These are phyloP conservation scores for Ormyrus labotus DNA, from an alignment of 2,888 invertebrate genomes.

Conservation along the genomic window DNA sequence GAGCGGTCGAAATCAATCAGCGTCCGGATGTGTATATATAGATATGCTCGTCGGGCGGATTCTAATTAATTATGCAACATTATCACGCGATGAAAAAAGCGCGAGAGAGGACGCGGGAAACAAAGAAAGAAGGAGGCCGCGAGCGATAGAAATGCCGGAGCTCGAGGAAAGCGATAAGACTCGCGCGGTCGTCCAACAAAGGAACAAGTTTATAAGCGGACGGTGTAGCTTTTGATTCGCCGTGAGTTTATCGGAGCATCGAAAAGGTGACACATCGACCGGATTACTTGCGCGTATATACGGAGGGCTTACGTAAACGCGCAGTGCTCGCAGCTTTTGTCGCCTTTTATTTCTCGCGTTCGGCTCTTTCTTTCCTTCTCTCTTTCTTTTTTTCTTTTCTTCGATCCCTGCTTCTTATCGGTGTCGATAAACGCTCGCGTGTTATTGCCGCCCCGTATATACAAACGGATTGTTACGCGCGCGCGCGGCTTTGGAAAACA, in stretches of 20 bases:
- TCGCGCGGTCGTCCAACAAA: background rate
- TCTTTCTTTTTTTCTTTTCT: background rate
- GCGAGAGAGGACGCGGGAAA: slow-evolving; percentile 17
- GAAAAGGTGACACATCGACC: slow-evolving; percentile 6
- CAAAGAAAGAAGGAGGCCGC: slow-evolving; percentile 46
- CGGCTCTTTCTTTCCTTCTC: background rate
- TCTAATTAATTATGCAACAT: slow-evolving; percentile 48
- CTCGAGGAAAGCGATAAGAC: slow-evolving; percentile 30
- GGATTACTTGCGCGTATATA: background rate
- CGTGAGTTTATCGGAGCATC: background rate
- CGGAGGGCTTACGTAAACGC: slow-evolving; percentile 14
- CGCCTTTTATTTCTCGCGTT: too few relatives aligned
- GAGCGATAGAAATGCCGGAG: background rate
- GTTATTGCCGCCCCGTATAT: background rate
- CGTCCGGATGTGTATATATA: background rate
- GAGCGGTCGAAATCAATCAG: slow-evolving; percentile 15
- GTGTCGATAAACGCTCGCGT: slow-evolving; percentile 6
- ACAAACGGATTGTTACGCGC: background rate
- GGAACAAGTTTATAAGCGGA: slow-evolving; percentile 16
- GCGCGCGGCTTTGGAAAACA: background rate
- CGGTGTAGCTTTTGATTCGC: slow-evolving; percentile 34
- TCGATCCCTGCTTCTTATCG: background rate
- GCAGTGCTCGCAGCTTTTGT: background rate
- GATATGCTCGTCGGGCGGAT: background rate
- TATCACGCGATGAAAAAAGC: slow-evolving; percentile 10